phyloP scores from a whole-genome alignment of 2,113 vertebrate genomes.

The Bos indicus region DNA sequence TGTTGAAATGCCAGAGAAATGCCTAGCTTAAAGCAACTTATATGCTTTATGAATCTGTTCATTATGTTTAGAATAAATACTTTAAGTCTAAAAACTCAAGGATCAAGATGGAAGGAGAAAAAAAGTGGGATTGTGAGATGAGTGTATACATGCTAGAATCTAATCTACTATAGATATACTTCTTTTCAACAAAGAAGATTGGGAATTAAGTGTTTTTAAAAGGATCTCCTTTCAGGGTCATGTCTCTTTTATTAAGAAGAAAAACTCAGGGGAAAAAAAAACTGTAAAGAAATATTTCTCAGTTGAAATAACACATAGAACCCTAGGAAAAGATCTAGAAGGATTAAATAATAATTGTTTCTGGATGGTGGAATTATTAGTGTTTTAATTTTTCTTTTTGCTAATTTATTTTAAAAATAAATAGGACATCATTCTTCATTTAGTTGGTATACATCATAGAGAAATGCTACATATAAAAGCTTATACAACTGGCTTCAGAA shows the following conservation, averaged over 20 bases:
- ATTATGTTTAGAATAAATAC: background rate
- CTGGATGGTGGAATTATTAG: background rate
- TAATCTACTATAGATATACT: background rate
- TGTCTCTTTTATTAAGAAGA: background rate
- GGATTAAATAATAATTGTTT: background rate
- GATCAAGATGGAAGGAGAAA: background rate
- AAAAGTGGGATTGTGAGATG: background rate
- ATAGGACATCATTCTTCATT: background rate
- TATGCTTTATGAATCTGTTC: background rate
- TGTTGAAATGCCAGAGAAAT: background rate
- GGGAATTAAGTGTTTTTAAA: background rate
- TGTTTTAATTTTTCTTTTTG: background rate
- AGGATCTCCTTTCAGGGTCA: background rate
- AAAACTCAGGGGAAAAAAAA: background rate
- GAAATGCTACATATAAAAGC: background rate
- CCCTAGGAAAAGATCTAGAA: background rate
- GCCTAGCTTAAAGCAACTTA: background rate
- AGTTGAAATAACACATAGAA: background rate
- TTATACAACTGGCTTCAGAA: background rate
- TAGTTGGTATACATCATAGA: background rate
- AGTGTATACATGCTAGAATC: background rate
- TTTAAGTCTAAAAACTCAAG: background rate
- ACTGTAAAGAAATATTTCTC: background rate
- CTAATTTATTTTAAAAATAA: background rate
- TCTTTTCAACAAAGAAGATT: constrained; percentile 9